Conservation (phyloP, 2,797 vertebrate species). For the Parotocinclus haroldoi region DNA sequence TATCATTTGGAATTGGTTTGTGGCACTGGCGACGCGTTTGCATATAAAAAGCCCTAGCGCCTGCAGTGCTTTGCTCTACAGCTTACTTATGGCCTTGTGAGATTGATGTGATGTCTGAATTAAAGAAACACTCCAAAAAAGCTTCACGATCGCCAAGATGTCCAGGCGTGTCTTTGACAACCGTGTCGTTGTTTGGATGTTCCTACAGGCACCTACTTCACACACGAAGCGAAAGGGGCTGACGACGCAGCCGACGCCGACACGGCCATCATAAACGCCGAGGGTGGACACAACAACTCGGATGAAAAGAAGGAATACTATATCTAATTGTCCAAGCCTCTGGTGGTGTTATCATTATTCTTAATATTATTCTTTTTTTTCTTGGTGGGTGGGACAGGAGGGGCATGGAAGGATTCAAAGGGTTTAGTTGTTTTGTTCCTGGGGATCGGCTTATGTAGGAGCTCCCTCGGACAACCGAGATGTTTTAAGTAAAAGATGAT, state of each 20-base stretch:
- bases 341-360: slow-evolving; percentile 39
- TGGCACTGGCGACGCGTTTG: slow-evolving; percentile 20
- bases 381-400: slow-evolving; percentile 37
- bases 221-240: slow-evolving; percentile 98
- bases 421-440: slow-evolving; percentile 59
- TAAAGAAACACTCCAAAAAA: slow-evolving; percentile 41
- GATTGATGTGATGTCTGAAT: slow-evolving; percentile 33
- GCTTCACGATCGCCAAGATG: slow-evolving; percentile 31
- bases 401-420: slow-evolving; percentile 66
- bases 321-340: slow-evolving; percentile 81
- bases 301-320: slow-evolving; percentile 99
- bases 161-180: slow-evolving; percentile 43
- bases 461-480: slow-evolving; percentile 53
- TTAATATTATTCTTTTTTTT: slow-evolving; percentile 25
- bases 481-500: slow-evolving; percentile 38
- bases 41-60: slow-evolving; percentile 35
- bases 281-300: slow-evolving; percentile 97
- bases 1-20: slow-evolving; percentile 42
- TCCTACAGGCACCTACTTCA: slow-evolving; percentile 93
- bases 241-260: slow-evolving; percentile 96
- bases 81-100: slow-evolving; percentile 18
- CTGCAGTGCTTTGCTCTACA: slow-evolving; percentile 13
- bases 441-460: slow-evolving; percentile 48
- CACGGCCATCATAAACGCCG: slow-evolving; percentile 98
- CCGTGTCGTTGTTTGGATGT: slow-evolving; percentile 29